Percentiles rank a stretch among this genome's conserved stretches.
Conservation (phyloP, 2,888 invertebrate species). For the Meganola albula region DNA sequence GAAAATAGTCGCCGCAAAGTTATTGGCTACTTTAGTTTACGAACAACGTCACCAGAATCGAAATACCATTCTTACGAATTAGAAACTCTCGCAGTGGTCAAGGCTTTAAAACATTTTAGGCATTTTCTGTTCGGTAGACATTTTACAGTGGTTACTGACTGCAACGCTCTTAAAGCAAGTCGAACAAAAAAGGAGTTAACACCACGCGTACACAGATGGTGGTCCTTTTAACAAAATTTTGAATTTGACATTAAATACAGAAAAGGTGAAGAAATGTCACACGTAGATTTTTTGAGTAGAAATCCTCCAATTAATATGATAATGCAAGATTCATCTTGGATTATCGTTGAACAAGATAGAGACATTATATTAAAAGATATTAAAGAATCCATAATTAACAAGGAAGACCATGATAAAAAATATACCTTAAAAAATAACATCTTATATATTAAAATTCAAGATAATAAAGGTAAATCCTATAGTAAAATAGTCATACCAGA, state of each 20-base stretch:
- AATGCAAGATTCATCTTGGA: too few species aligned
- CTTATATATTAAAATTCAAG: too few species aligned
- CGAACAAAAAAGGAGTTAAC: slow-evolving; percentile 16
- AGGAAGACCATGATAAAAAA: too few species aligned
- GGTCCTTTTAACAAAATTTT: slow-evolving; percentile 21
- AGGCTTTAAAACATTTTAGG: slow-evolving; percentile 18
- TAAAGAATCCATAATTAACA: too few species aligned
- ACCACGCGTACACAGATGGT: slow-evolving; percentile 20
- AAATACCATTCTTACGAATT: slow-evolving; percentile 14
- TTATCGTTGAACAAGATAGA: too few species aligned
- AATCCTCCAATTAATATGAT: slow-evolving; percentile 8
- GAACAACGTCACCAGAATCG: slow-evolving; percentile 17
- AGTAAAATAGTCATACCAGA: too few species aligned
- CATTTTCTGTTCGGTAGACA: slow-evolving; percentile 19
- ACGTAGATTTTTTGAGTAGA: slow-evolving; percentile 19
- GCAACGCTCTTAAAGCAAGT: slow-evolving; percentile 12
- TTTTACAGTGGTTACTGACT: slow-evolving; percentile 7
- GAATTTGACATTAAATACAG: slow-evolving; percentile 18
- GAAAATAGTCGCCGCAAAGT: slow-evolving; percentile 13
- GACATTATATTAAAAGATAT: too few species aligned
- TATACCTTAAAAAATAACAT: too few species aligned
- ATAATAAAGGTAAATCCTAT: too few species aligned
- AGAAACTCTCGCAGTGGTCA: slow-evolving; percentile 17
- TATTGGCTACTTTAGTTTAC: slow-evolving; percentile 16
- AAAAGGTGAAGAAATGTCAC: slow-evolving; percentile 15